Conservation (phyloP, 2,113 vertebrate genomes). For the Rana temporaria region DNA sequence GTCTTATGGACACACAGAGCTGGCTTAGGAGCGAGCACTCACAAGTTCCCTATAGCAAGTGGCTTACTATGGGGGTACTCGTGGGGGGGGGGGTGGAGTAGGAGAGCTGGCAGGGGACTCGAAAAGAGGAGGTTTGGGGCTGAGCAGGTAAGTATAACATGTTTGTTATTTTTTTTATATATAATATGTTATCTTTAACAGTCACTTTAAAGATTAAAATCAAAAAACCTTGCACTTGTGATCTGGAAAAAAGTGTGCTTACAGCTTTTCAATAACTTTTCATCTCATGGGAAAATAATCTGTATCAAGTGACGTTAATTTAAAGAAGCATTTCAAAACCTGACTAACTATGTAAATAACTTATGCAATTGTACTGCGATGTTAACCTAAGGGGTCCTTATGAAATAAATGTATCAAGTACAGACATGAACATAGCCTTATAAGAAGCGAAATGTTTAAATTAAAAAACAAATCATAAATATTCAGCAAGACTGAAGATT, state of each 20-base stretch:
- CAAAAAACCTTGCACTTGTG: too few species aligned
- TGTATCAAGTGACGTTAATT: background rate
- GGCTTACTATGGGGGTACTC: too few species aligned
- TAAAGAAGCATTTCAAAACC: background rate
- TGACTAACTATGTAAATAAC: background rate
- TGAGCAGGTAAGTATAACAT: too few species aligned
- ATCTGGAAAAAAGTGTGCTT: too few species aligned
- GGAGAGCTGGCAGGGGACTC: too few species aligned
- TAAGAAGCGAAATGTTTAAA: background rate
- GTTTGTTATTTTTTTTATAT: background rate
- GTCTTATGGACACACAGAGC: too few species aligned
- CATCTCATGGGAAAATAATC: slow-evolving; percentile 15
- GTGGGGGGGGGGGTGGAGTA: too few species aligned
- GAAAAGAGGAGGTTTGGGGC: too few species aligned
- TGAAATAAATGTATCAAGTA: background rate
- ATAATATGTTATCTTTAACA: background rate
- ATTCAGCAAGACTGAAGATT: background rate
- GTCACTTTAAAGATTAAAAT: too few species aligned
- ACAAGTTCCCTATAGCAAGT: too few species aligned
- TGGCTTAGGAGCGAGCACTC: too few species aligned
- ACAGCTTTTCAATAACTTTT: background rate
- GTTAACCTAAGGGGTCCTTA: slow-evolving; percentile 10
- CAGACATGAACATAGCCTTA: background rate
- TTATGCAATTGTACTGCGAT: slow-evolving; percentile 15
- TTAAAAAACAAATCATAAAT: background rate